Evolutionary conservation across 2,888 invertebrate genomes (phyloP).

Genomic region (Chouioia cunea): DNA sequence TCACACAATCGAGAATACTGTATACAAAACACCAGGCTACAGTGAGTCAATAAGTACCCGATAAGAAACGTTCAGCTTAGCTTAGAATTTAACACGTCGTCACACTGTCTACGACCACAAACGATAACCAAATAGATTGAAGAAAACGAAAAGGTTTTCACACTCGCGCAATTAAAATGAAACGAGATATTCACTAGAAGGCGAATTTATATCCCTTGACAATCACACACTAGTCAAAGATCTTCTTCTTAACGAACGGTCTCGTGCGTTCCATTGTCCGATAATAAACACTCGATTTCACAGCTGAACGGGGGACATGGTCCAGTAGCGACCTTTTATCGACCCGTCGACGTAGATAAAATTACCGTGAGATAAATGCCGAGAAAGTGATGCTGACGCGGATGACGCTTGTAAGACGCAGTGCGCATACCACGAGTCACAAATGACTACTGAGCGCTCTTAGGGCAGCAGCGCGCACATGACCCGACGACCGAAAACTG

Average conservation of each 20-base stretch:
- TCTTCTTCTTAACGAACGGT: slow-evolving; percentile 53
- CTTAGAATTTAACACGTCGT: neutral
- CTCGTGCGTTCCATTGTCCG: slow-evolving; percentile 56
- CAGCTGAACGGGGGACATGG: no score
- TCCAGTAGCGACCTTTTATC: no score
- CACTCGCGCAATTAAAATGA: neutral
- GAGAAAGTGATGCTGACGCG: no score
- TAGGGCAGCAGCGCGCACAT: neutral
- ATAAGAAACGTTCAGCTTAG: no score
- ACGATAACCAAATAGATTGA: slow-evolving; percentile 16
- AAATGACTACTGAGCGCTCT: slow-evolving; percentile 50
- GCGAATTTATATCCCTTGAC: slow-evolving; percentile 53
- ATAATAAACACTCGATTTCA: no score
- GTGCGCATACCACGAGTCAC: slow-evolving; percentile 49
- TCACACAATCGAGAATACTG: neutral
- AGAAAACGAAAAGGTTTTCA: neutral
- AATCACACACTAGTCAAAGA: slow-evolving; percentile 55
- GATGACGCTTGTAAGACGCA: no score
- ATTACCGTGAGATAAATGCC: no score
- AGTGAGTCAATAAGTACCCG: slow-evolving; percentile 20
- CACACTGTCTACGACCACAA: neutral
- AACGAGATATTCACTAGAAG: slow-evolving; percentile 43
- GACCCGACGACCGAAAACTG: neutral
- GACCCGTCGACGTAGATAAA: no score
- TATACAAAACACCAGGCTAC: slow-evolving; percentile 16